phyloP scores from a whole-genome alignment of 2,113 vertebrate species.

The Naja naja region DNA sequence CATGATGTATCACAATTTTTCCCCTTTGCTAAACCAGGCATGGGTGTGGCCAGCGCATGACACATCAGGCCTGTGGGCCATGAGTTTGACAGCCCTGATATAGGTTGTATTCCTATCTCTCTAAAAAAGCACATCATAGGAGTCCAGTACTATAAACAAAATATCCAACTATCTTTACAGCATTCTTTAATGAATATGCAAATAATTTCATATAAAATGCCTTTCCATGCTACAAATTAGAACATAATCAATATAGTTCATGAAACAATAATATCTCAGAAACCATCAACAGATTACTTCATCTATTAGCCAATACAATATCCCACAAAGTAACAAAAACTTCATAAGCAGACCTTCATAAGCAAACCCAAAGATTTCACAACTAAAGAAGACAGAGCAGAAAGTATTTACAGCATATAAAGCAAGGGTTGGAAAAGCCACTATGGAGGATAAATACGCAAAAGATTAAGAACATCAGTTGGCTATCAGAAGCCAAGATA shows the following conservation, averaged over 20 bases:
- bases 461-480: neutral
- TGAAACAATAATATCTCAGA: neutral
- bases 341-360: neutral
- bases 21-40: too few relatives aligned
- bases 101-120: neutral
- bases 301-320: neutral
- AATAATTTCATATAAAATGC: neutral
- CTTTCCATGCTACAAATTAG: neutral
- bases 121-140: neutral
- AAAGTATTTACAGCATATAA: neutral
- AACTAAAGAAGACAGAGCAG: neutral
- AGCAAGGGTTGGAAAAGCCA: neutral
- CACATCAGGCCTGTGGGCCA: too few relatives aligned
- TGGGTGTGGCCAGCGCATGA: too few relatives aligned
- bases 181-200: neutral
- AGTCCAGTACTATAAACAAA: neutral
- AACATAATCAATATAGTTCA: neutral
- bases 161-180: neutral
- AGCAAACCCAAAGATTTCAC: neutral
- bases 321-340: neutral
- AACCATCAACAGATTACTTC: neutral
- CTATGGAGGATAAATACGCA: neutral
- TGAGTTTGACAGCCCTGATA: too few relatives aligned
- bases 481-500: neutral
- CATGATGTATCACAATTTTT: too few relatives aligned